A percentile compares a stretch with the other conserved stretches of the same genome.
phyloP scores from a whole-genome alignment of 2,888 invertebrate species.

The Netelia virgata region DNA sequence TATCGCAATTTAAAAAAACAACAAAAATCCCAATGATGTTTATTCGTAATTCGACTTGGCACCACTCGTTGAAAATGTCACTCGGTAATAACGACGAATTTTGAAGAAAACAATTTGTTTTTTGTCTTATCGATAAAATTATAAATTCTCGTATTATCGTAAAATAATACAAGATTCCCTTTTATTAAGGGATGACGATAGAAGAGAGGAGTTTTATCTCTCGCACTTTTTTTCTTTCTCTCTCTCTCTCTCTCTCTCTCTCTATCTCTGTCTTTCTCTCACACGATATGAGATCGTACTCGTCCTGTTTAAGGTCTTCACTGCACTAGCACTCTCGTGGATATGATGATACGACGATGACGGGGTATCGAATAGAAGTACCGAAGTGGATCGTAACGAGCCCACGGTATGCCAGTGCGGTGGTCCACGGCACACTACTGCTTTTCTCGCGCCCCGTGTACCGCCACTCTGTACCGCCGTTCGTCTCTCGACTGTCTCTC shows the following conservation, averaged over 20 bases:
- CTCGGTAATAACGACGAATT: background rate
- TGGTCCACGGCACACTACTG: constrained; percentile 90
- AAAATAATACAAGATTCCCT: constrained; percentile 19
- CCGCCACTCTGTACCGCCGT: constrained; percentile 86
- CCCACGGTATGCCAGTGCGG: constrained; percentile 85
- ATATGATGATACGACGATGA: constrained; percentile 78
- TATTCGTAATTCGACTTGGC: background rate
- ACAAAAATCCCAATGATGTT: background rate
- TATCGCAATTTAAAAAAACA: background rate
- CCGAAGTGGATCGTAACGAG: constrained; percentile 83
- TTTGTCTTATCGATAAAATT: constrained; percentile 21
- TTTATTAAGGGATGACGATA: constrained; percentile 8
- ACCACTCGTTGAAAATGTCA: background rate
- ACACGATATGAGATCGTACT: constrained; percentile 14
- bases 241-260: constrained; percentile 31
- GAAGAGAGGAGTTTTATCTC: constrained; percentile 16
- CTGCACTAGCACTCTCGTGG: constrained; percentile 82
- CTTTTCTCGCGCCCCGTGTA: constrained; percentile 87
- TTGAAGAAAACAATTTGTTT: background rate
- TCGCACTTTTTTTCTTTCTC: constrained; percentile 41
- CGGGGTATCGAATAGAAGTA: constrained; percentile 76
- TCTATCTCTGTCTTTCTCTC: constrained; percentile 24
- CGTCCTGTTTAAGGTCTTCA: constrained; percentile 74
- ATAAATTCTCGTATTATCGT: constrained; percentile 30
- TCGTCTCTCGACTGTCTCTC: constrained; percentile 86